phyloP scores from a whole-genome alignment of 2,113 vertebrate species.

The Ptychochromis oligacanthus region DNA sequence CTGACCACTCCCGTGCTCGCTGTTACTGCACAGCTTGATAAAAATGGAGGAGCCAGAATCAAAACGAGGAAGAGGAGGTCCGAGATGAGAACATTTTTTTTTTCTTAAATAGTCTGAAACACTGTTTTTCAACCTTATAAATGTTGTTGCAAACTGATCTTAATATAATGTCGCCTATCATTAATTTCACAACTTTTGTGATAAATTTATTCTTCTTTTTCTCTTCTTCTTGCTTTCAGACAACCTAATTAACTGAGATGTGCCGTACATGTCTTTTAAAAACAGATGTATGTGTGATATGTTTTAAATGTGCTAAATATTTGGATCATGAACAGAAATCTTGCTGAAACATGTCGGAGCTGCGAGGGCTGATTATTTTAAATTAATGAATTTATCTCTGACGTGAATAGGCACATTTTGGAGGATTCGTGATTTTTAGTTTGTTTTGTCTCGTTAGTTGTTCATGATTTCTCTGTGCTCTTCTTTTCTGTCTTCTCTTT shows the following conservation, averaged over 20 bases:
- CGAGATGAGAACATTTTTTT: too few species aligned
- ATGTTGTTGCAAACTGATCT: not conserved
- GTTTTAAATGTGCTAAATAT: not conserved
- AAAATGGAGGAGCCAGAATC: not conserved
- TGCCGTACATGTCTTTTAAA: accelerated
- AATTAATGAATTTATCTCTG: too few species aligned
- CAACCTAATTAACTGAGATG: not conserved
- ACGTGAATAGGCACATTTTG: accelerated
- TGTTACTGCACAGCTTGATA: accelerated
- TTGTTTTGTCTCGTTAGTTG: not conserved
- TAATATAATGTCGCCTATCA: accelerated
- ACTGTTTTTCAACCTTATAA: not conserved
- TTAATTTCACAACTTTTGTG: not conserved
- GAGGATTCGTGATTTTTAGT: not conserved
- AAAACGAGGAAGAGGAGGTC: not conserved
- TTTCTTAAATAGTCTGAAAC: not conserved
- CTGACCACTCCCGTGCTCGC: accelerated
- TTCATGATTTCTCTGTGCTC: not conserved
- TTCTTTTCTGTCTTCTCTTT: not conserved
- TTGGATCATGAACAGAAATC: not conserved
- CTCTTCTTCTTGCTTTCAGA: not conserved
- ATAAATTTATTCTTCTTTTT: too few species aligned
- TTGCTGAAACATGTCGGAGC: not conserved
- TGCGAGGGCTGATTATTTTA: not conserved
- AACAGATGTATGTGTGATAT: not conserved